A percentile compares a stretch with the other conserved stretches of the same genome.
phyloP scores from a whole-genome alignment of 2,113 vertebrate genomes.

The Numenius arquata region DNA sequence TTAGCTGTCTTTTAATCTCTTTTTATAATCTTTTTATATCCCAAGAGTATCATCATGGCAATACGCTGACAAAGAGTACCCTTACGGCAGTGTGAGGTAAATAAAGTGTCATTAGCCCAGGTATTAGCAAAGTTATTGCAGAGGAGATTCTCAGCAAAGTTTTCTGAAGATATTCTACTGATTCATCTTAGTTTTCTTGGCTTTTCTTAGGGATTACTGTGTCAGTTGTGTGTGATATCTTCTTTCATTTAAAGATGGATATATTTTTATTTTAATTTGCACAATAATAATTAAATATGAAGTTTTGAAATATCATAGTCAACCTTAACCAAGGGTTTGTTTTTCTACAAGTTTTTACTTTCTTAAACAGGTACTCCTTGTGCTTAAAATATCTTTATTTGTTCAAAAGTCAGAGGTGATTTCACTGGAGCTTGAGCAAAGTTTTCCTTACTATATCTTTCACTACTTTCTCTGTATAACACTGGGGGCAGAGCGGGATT shows the following conservation, averaged over 20 bases:
- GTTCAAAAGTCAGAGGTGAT: background rate
- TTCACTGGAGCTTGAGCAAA: background rate
- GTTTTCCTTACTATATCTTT: background rate
- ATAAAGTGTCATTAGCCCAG: background rate
- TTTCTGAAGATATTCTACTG: background rate
- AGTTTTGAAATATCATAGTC: background rate
- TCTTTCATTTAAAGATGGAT: background rate
- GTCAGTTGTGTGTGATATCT: background rate
- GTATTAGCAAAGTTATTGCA: background rate
- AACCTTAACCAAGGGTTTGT: background rate
- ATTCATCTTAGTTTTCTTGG: background rate
- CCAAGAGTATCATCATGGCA: background rate
- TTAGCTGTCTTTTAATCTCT: background rate
- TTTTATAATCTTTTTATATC: background rate
- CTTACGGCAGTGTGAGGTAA: background rate
- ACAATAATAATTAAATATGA: background rate
- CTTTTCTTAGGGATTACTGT: background rate
- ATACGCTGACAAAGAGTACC: background rate
- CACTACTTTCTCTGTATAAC: background rate
- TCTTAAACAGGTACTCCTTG: rapidly evolving
- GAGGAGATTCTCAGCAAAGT: background rate
- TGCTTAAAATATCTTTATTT: background rate
- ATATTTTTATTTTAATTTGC: background rate
- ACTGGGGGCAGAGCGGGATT: background rate
- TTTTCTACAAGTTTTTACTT: background rate